Evolutionary conservation across 2,888 invertebrate species (phyloP), one percentile per base, ranked within the genome.

Genomic region (Esperia sulphurella): DNA sequence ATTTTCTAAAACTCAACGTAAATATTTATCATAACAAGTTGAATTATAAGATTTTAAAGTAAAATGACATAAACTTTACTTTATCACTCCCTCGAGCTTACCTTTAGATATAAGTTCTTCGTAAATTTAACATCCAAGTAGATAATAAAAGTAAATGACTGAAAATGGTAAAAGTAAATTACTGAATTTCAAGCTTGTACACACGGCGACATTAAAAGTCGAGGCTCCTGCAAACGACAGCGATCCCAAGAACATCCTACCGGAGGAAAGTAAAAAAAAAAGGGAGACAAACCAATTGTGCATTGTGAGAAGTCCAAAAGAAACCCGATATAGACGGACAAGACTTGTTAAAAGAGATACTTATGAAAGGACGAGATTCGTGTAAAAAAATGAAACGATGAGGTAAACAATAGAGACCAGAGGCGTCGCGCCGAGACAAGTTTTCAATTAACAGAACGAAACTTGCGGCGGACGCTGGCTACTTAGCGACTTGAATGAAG

Each of bases 401-500:
- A 62, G 51, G 65, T 62, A 74, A 72, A 80, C 74, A 79, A 81
- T 74, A 69, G 67, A 55, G 65, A 37, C 63, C 61, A 60, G 62
- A 65, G 63, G 63, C 65, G 62, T 54, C 58, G 63, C 65, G 62
- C 54, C 58, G 59, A 61, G 50, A 68, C 65, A 77, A 78, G 68
- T 76, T 78, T 77, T 72, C 74, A 70, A 72, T 75, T 65, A 69
- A 71, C 65, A 68, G 59, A 61, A 69, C 62, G 59, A 64, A 68
- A 68, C 63, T 66, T 61, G 58, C 60, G 60, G 55, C 57, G 59
- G 55, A 49, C 51, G 46, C 56, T 53, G 49, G 53, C 58, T 61
- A 41, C 30, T 30, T 40, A 29, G 46, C 31, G 38, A 48, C 45
- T 51, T 45, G 35, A 41, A 41, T 21, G 33, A 6, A 21, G 46